These are phyloP conservation scores for Gadopsis marmoratus DNA, from an alignment of 2,797 vertebrate species.

Conservation along the genomic window DNA sequence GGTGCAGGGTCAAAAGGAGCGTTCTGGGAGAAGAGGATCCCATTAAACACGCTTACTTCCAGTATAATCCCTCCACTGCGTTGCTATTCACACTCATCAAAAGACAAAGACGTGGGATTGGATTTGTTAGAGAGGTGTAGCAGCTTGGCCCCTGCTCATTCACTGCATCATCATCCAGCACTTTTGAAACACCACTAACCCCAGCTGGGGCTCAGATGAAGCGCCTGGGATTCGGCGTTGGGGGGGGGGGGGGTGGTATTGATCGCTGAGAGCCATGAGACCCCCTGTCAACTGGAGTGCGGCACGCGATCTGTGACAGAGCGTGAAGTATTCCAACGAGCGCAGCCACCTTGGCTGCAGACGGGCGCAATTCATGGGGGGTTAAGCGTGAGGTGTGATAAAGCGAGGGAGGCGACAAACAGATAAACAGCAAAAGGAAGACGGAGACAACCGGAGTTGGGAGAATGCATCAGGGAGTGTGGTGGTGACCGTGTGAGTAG, in stretches of 20 bases:
- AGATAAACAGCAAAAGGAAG: constrained; percentile 24
- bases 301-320: constrained; percentile 11
- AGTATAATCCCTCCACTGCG: constrained; percentile 8
- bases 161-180: constrained; percentile 3
- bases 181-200: constrained; percentile 27
- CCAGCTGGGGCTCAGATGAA: neutral
- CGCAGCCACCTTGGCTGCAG: constrained; percentile 5
- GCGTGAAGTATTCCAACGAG: neutral
- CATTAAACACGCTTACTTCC: neutral
- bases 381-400: constrained; percentile 36
- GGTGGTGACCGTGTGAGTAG: constrained; percentile 21
- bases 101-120: constrained; percentile 14
- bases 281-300: constrained; percentile 22
- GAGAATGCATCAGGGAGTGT: constrained; percentile 7
- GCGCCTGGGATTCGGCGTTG: neutral
- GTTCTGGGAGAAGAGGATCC: neutral
- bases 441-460: constrained; percentile 34
- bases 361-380: constrained; percentile 48
- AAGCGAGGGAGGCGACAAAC: constrained; percentile 14
- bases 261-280: constrained; percentile 30
- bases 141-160: constrained; percentile 8
- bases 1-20: neutral
- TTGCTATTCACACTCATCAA: constrained; percentile 14
- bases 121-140: constrained; percentile 15
- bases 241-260: neutral